A percentile compares a stretch with the other conserved stretches of the same genome.
Conservation (phyloP, 1,140 invertebrate genomes). For the Ceratosolen solmsi region DNA sequence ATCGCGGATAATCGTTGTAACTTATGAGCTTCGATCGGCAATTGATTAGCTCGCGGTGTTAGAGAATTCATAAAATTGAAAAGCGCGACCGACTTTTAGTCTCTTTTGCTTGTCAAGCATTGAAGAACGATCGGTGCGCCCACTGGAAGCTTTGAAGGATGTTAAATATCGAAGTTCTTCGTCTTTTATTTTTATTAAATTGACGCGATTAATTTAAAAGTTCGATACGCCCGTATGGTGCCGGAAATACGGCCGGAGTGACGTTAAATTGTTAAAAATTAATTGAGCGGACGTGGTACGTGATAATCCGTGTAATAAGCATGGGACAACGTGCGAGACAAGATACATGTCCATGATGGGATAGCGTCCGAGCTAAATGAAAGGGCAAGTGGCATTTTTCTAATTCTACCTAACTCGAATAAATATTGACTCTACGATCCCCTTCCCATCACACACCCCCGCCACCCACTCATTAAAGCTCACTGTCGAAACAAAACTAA, state of each 20-base stretch:
- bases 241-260: too few relatives aligned
- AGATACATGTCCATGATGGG: not conserved
- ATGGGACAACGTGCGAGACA: not conserved
- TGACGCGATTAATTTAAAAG: not conserved
- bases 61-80: too few relatives aligned
- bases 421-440: too few relatives aligned
- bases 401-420: not conserved
- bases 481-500: not conserved
- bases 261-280: not conserved
- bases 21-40: too few relatives aligned
- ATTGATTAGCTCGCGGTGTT: too few relatives aligned
- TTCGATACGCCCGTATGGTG: not conserved
- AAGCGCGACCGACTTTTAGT: too few relatives aligned
- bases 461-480: not conserved
- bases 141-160: not conserved
- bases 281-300: not conserved
- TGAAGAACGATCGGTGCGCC: not conserved
- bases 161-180: too few relatives aligned
- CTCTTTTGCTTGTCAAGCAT: not conserved
- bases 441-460: too few relatives aligned
- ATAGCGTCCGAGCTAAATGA: not conserved
- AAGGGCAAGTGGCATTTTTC: not conserved
- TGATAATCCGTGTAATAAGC: not conserved
- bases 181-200: not conserved
- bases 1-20: too few relatives aligned